Evolutionary conservation across 2,797 vertebrate species (phyloP), one percentile per base, ranked within the genome.

Genomic region (Bufotes viridis): DNA sequence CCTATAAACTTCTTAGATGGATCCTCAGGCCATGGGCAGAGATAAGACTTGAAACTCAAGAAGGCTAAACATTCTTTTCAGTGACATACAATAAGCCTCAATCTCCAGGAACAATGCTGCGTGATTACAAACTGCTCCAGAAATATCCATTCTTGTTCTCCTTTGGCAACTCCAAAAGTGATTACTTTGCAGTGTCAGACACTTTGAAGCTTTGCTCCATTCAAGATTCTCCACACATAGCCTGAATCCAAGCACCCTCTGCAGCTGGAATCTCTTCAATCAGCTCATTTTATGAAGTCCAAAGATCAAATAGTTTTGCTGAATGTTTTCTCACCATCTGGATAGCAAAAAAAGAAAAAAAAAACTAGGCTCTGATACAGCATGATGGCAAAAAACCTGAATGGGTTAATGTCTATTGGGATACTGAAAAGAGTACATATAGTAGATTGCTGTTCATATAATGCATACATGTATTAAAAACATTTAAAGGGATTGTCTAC

Each of bases 81-180:
- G 24, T 87, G 34, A 63, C 65, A 14, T 78, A 86, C 88, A 81
- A 87, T 67, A 67, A 87, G 51, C 90, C 89, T 57, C 49, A 26
- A 0, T 0, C 88, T 90, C 0, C 0, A 81, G 53, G 49, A 88
- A 90, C 88, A 91, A 89, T 79, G 65, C 63, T 81, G 89, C 0
- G 0, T 90, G 87, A 83, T 75, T 81, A 87, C 86, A 86, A 91
- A 87, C 85, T 91, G 74, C 88, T 92, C 82, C 76, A 86, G 89
- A 91, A 91, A 92, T 92, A 91, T 84, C 92, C 89, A 87, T 89
- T 89, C 89, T 81, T 90, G 78, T 84, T 80, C 89, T 82, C 91
- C 80, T 93, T 92, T 87, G 74, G 84, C 90, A 89, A 83, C 90
- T 91, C 90, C 90, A 89, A 92, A 92, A 84, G 78, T 79, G 82